phyloP scores from a whole-genome alignment of 2,888 invertebrate genomes.

The Scaptomyza polygonia region DNA sequence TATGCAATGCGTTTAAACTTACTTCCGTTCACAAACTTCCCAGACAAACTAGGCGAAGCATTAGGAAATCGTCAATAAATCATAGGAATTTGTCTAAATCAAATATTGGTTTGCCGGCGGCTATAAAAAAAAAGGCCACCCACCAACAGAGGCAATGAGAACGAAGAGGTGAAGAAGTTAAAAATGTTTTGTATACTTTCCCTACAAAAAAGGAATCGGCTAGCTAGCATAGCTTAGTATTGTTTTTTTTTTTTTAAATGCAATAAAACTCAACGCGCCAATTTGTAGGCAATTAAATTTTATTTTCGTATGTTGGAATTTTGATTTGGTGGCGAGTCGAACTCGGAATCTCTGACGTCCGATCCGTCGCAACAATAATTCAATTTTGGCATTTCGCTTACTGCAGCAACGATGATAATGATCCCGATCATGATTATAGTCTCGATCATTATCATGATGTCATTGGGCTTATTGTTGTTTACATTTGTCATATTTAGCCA shows the following conservation, averaged over 20 bases:
- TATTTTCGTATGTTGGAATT: conserved; percentile 59
- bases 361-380: conserved; percentile 30
- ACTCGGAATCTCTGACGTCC: conserved; percentile 28
- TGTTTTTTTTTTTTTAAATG: conserved; percentile 44
- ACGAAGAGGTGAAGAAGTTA: not conserved
- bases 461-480: conserved; percentile 71
- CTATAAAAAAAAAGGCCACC: no score
- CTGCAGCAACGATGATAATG: conserved; percentile 10
- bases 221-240: not conserved
- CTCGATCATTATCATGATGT: conserved; percentile 27
- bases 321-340: conserved; percentile 33
- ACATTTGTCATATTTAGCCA: conserved; percentile 72
- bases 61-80: conserved; percentile 69
- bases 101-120: conserved; percentile 70
- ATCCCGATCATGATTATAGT: conserved; percentile 24
- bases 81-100: conserved; percentile 55
- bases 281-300: conserved; percentile 78
- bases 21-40: conserved; percentile 36
- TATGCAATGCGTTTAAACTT: not conserved
- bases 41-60: conserved; percentile 39
- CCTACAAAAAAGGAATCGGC: not conserved
- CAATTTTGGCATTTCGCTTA: conserved; percentile 35
- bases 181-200: conserved; percentile 4
- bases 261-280: conserved; percentile 76
- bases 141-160: conserved; percentile 16